Base-by-base conservation (phyloP, 2,113 vertebrate species). In the Nothoprocta perdicaria region DNA sequence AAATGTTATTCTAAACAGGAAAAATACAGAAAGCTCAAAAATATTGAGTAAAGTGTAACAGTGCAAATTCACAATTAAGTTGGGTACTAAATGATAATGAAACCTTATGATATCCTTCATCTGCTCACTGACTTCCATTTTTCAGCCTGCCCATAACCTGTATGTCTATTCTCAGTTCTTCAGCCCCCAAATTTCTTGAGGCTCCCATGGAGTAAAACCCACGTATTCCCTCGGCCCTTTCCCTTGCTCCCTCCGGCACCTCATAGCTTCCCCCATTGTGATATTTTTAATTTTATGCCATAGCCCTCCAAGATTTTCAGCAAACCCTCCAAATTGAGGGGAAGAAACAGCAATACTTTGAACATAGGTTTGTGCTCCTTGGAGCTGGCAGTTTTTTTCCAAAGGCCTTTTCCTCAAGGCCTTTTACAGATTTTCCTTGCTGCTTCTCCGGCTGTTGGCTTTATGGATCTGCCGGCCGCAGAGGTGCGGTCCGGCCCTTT, bases 41-140 rank as follows among this genome's bases (percentile, higher is more conserved):
- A 66, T 80, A 66, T 55, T 58, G 35, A 62, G 50, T 31, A 45
- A 66, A 69, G 16, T 6, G 9, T 80, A 43, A 48, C 10, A 65
- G 38, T 53, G 38, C 14, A 53, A 27, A 41, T 16, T 35, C 65
- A 1, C 1, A 11, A 45, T 2, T 10, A 40, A 8, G 0, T 3
- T n/a, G 57, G 40, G 14, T 24, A 62, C 11, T 2, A 43, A 63
- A 43, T 72, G 69, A 71, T 75, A 83, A 80, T 16, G 58, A 52
- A 80, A 66, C 26, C 2, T 40, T 33, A 8, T 67, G 45, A 38
- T 63, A 1, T 66, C 88, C 35, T 80, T 27, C 14, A 7, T 61
- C 45, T 66, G 27, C 24, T 9, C 17, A 22, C n/a, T 18, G 35
- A 8, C 9, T 77, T 17, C 15, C 31, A 5, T 1, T 82, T 77